Conservation (phyloP, 1,140 invertebrate species). For the Orchestia grillus region DNA sequence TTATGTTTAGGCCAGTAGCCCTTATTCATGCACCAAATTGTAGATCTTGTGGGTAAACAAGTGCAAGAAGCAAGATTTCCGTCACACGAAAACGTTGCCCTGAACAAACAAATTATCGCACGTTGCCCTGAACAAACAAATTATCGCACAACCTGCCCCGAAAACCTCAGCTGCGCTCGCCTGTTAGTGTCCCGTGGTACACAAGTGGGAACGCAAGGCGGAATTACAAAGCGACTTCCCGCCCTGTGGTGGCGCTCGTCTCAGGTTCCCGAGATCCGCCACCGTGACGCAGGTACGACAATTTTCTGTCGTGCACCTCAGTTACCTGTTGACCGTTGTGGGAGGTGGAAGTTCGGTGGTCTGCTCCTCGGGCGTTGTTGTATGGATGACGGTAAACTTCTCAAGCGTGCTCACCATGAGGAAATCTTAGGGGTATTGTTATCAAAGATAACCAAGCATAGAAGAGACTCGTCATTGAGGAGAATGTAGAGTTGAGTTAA, state of each 20-base stretch:
- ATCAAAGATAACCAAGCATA: background rate
- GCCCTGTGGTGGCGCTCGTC: too few relatives aligned
- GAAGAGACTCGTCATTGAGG: background rate
- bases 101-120: too few relatives aligned
- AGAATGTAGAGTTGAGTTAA: background rate
- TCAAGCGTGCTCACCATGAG: background rate
- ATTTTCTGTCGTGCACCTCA: background rate
- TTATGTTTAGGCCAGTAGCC: too few relatives aligned
- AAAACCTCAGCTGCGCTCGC: too few relatives aligned
- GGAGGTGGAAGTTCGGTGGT: background rate
- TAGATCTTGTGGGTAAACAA: too few relatives aligned
- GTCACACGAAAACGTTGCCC: too few relatives aligned
- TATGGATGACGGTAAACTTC: background rate
- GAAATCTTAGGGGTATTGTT: background rate
- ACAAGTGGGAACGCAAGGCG: background rate
- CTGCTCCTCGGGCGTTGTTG: background rate
- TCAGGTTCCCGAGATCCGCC: too few relatives aligned
- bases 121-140: too few relatives aligned
- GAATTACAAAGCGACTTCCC: background rate
- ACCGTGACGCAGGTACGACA: background rate
- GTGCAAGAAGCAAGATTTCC: too few relatives aligned
- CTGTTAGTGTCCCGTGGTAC: too few relatives aligned
- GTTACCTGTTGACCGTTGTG: background rate
- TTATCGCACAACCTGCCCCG: too few relatives aligned
- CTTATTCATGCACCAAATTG: too few relatives aligned